Evolutionary conservation across 2,888 invertebrate genomes (phyloP).

Genomic region (Campoletis raptor): DNA sequence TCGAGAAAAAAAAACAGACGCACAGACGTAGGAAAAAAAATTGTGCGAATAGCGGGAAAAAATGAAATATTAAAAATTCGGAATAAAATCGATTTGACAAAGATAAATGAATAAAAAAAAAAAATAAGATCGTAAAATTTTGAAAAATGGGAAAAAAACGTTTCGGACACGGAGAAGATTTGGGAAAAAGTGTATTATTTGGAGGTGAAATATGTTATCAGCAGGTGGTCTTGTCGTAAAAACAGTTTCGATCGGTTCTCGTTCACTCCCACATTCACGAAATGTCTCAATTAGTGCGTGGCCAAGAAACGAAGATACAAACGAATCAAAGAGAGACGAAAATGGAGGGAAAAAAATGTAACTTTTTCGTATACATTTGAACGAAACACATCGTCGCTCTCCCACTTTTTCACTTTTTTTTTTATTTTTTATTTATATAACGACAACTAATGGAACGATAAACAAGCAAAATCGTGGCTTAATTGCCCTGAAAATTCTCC

Average conservation of each 20-base stretch:
- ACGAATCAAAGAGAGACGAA: neutral
- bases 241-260: conserved; percentile 45
- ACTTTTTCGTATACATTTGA: conserved; percentile 15
- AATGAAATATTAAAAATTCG: neutral
- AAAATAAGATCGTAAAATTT: neutral
- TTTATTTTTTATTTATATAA: neutral
- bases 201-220: conserved; percentile 31
- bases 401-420: neutral
- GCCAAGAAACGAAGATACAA: neutral
- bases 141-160: neutral
- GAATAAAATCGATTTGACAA: neutral
- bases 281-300: conserved; percentile 55
- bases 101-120: no score
- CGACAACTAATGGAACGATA: conserved; percentile 51
- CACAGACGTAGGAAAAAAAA: neutral
- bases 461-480: conserved; percentile 46
- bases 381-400: neutral
- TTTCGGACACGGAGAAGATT: neutral
- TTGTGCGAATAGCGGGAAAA: neutral
- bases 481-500: conserved; percentile 43
- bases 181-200: conserved; percentile 2
- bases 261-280: conserved; percentile 43
- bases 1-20: neutral
- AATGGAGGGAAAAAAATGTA: neutral
- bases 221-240: conserved; percentile 37